Conservation (phyloP, 2,113 vertebrate genomes). For the Mus musculus region GRCm39 chr9:4652501-4653000, state of each 20-base stretch:
- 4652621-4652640: not conserved
- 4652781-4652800: not conserved
- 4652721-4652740: not conserved
- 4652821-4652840: not conserved
- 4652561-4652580: not conserved
- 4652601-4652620: not conserved
- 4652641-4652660: not conserved
- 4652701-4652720: not conserved
- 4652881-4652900: not conserved
- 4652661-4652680: not conserved
- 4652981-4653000: not conserved
- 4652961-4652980: not conserved
- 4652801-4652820: not conserved
- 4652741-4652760: not conserved
- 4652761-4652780: not conserved
- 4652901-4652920: not conserved
- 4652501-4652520: not conserved
- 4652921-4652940: not conserved
- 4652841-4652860: not conserved
- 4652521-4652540: not conserved
- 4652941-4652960: constrained; percentile 13
- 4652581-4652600: not conserved
- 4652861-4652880: not conserved
- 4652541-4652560: not conserved
- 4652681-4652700: not conserved